phyloP scores from a whole-genome alignment of 2,797 vertebrate species.

The Garrulus glandarius region DNA sequence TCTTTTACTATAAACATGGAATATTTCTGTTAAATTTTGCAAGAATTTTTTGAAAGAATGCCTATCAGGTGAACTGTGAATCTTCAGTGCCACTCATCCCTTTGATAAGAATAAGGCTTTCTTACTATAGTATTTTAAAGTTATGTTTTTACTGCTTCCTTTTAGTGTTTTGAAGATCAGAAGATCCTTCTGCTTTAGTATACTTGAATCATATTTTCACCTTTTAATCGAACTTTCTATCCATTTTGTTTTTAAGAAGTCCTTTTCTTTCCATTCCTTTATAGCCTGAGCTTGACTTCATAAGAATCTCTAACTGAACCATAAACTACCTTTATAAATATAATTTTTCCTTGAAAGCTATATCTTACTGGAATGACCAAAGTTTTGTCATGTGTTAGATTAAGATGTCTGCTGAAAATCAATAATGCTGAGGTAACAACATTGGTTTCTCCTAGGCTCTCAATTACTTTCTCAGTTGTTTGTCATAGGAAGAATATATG shows the following conservation, averaged over 20 bases:
- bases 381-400: constrained; percentile 71
- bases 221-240: constrained; percentile 11
- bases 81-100: background rate
- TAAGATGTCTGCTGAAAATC: constrained; percentile 72
- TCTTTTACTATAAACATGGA: background rate
- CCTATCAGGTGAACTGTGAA: background rate
- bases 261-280: background rate
- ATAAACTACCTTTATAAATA: constrained; percentile 68
- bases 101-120: background rate
- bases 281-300: constrained; percentile 9
- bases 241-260: constrained; percentile 6
- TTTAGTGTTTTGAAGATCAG: background rate
- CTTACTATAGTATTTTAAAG: background rate
- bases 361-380: constrained; percentile 62
- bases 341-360: constrained; percentile 59
- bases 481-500: constrained; percentile 69
- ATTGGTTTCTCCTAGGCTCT: constrained; percentile 66
- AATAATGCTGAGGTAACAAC: constrained; percentile 73
- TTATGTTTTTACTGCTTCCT: background rate
- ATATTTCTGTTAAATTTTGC: background rate
- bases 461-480: constrained; percentile 72
- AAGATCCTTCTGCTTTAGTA: background rate
- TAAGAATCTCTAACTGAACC: constrained; percentile 52
- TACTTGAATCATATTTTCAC: background rate
- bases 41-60: background rate